A percentile compares a stretch with the other conserved stretches of the same genome.
Conservation (phyloP, 2,888 invertebrate genomes). For the Thecophora atra region DNA sequence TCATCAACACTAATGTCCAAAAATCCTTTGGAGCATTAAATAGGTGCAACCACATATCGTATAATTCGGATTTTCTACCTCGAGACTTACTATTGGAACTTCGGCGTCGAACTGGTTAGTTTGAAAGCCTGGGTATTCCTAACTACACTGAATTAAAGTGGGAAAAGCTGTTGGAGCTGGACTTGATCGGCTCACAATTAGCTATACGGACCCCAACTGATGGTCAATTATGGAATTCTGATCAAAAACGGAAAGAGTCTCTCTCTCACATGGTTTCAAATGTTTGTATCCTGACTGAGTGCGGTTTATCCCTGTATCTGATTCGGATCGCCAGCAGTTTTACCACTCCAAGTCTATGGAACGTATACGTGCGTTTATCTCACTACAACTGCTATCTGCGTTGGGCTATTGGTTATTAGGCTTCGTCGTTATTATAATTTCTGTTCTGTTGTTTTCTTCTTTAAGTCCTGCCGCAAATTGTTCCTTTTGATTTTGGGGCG, state of each 20-base stretch:
- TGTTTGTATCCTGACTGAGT: too few relatives aligned
- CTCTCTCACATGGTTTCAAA: too few relatives aligned
- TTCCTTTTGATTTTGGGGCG: conserved; percentile 76
- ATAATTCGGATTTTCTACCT: too few relatives aligned
- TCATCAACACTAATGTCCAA: background rate
- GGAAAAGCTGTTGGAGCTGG: conserved; percentile 80
- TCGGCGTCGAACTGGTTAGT: conserved; percentile 80
- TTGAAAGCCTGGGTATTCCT: conserved; percentile 80
- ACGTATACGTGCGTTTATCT: conserved; percentile 72
- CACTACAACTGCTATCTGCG: too few relatives aligned
- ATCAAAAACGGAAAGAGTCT: conserved; percentile 72
- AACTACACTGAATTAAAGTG: conserved; percentile 80
- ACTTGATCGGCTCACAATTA: conserved; percentile 71
- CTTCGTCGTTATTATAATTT: too few relatives aligned
- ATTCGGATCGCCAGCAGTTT: too few relatives aligned
- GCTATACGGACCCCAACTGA: conserved; percentile 70
- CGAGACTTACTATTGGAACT: too few relatives aligned
- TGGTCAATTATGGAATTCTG: conserved; percentile 71
- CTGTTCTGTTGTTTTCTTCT: background rate
- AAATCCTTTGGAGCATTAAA: conserved; percentile 6
- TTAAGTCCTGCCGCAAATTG: conserved; percentile 76
- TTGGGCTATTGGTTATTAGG: too few relatives aligned
- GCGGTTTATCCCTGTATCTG: too few relatives aligned
- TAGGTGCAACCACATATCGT: conserved; percentile 84
- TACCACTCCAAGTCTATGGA: too few relatives aligned